These are phyloP conservation scores for Megalurothrips usitatus DNA, from an alignment of 2,888 invertebrate species.

Conservation along the genomic window DNA sequence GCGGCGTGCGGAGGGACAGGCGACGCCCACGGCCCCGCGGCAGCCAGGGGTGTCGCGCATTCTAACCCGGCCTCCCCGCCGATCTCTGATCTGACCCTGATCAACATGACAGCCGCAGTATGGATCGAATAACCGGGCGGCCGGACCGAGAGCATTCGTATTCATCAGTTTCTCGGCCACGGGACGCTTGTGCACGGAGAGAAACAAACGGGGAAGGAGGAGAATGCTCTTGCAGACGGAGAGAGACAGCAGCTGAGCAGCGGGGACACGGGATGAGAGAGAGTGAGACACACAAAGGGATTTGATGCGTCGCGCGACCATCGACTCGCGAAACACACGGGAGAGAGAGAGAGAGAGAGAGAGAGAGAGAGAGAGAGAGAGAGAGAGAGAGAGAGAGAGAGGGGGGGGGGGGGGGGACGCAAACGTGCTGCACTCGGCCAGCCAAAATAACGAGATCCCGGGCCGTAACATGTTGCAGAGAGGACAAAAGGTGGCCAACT, in stretches of 20 bases:
- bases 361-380: conserved; percentile 19
- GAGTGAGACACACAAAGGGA: not conserved
- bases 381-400: conserved; percentile 22
- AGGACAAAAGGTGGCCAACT: conserved; percentile 1
- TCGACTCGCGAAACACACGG: too few relatives aligned
- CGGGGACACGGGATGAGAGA: not conserved
- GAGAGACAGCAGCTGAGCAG: not conserved
- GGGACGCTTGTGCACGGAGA: not conserved
- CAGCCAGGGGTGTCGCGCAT: not conserved
- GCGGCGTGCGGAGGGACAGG: too few relatives aligned
- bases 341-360: conserved; percentile 16
- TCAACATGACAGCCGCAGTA: not conserved
- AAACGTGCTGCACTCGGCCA: not conserved
- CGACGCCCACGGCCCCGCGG: too few relatives aligned
- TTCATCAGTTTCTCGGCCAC: not conserved
- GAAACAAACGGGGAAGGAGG: not conserved
- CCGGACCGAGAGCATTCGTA: not conserved
- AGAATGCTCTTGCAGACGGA: too few relatives aligned
- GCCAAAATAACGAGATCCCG: not conserved
- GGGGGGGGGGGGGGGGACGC: not conserved
- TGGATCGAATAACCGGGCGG: not conserved
- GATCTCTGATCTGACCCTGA: not conserved
- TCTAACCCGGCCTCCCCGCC: not conserved
- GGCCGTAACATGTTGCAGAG: conserved; percentile 7
- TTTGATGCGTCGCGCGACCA: too few relatives aligned